Conservation (phyloP, 2,888 invertebrate species). For the Pseudoips prasinana region DNA sequence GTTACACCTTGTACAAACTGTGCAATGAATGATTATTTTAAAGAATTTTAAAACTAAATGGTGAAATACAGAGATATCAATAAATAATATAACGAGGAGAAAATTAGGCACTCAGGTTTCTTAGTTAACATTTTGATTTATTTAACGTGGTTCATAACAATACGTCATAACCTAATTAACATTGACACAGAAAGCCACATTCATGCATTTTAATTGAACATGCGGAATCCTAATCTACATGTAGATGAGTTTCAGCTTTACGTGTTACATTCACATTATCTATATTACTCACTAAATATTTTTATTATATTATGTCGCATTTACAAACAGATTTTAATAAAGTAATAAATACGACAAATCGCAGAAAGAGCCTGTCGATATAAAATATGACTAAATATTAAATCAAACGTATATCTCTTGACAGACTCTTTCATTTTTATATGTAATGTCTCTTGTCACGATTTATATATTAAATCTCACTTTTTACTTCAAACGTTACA, state of each 20-base stretch:
- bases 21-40: too few species aligned
- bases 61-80: constrained; percentile 20
- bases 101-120: constrained; percentile 47
- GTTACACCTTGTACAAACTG: too few species aligned
- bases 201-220: constrained; percentile 47
- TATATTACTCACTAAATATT: constrained; percentile 19
- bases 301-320: constrained; percentile 19
- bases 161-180: constrained; percentile 29
- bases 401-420: constrained; percentile 3
- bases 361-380: constrained; percentile 20
- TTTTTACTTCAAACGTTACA: too few species aligned
- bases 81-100: constrained; percentile 42
- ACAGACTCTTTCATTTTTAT: constrained; percentile 28
- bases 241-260: constrained; percentile 35
- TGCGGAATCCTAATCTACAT: constrained; percentile 42
- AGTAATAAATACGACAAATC: constrained; percentile 18
- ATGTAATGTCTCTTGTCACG: too few species aligned
- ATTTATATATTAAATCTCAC: too few species aligned
- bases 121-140: constrained; percentile 23
- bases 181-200: constrained; percentile 42
- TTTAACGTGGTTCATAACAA: constrained; percentile 22
- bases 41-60: constrained; percentile 13
- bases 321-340: constrained; percentile 10
- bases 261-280: constrained; percentile 22
- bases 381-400: too few species aligned